Evolutionary conservation across 2,888 invertebrate genomes (phyloP).

Genomic region (Coleophora deauratella): DNA sequence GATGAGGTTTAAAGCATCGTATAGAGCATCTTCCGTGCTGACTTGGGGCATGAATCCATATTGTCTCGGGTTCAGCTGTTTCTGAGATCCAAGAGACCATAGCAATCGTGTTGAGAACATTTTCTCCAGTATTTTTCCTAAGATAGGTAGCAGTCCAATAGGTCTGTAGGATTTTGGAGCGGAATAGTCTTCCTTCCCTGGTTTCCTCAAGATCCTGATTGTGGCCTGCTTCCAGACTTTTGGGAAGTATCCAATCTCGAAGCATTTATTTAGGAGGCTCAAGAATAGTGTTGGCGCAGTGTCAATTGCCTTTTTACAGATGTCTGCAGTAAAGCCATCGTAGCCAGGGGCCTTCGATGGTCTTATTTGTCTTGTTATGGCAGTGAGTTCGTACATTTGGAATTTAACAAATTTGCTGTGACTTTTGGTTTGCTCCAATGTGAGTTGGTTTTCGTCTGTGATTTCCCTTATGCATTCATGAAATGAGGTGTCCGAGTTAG

Average conservation of each 20-base stretch:
- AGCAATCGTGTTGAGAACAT: neutral
- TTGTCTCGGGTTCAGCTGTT: neutral
- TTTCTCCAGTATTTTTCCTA: neutral
- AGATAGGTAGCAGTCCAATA: slow-evolving; percentile 6
- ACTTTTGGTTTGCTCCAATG: too few species aligned
- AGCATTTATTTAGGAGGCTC: slow-evolving; percentile 10
- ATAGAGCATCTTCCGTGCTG: slow-evolving; percentile 8
- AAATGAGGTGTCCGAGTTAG: slow-evolving; percentile 1
- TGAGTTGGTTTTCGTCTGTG: too few species aligned
- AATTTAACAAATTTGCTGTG: too few species aligned
- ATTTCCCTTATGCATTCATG: too few species aligned
- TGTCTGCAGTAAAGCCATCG: slow-evolving; percentile 12
- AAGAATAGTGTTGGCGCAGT: neutral
- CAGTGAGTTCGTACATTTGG: too few species aligned
- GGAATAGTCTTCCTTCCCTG: slow-evolving; percentile 5
- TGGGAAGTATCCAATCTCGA: slow-evolving; percentile 7
- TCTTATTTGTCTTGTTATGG: slow-evolving; percentile 2
- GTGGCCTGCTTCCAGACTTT: slow-evolving; percentile 11
- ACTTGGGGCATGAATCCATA: slow-evolving; percentile 7
- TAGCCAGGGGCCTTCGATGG: slow-evolving; percentile 12
- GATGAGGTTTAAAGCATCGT: neutral
- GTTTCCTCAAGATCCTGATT: slow-evolving; percentile 7
- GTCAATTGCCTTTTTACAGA: neutral
- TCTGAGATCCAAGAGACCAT: neutral
- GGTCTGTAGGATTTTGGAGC: slow-evolving; percentile 9